These are phyloP conservation scores for Forbesichthys agassizii DNA, from an alignment of 2,113 vertebrate species.

Conservation along the genomic window DNA sequence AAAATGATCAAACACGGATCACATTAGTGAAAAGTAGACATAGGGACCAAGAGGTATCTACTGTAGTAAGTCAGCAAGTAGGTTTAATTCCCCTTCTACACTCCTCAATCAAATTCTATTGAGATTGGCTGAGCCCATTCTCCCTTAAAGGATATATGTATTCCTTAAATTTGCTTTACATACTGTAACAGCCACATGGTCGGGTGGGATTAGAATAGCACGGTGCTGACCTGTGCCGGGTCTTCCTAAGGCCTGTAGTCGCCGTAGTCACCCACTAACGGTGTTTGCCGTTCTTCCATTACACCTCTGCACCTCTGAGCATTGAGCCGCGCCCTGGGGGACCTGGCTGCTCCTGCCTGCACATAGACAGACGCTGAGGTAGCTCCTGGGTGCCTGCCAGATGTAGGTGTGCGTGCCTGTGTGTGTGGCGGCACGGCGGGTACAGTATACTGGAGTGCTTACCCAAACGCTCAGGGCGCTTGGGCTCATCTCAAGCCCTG, in stretches of 20 bases:
- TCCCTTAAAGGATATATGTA: too few species aligned
- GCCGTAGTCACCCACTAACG: too few species aligned
- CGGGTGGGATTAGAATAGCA: too few species aligned
- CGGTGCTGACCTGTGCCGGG: too few species aligned
- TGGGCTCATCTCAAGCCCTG: conserved; percentile 10
- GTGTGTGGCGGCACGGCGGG: conserved; percentile 27
- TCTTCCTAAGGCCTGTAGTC: too few species aligned
- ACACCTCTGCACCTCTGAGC: conserved; percentile 14
- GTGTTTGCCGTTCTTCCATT: conserved; percentile 2
- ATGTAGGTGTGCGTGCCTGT: conserved; percentile 2
- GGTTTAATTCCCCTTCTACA: too few species aligned
- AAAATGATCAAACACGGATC: not conserved
- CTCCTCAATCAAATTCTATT: too few species aligned
- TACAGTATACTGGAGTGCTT: conserved; percentile 14
- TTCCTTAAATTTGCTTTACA: too few species aligned
- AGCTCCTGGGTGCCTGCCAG: conserved; percentile 28
- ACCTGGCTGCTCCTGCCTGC: conserved; percentile 3
- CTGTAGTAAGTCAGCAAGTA: too few species aligned
- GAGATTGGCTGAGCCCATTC: too few species aligned
- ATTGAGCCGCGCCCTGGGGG: conserved; percentile 14
- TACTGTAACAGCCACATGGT: too few species aligned
- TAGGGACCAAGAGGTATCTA: too few species aligned
- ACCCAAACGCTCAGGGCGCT: conserved; percentile 32
- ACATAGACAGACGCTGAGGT: conserved; percentile 22
- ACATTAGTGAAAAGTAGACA: not conserved